Conservation (phyloP, 2,888 invertebrate species). For the Lingula anatina region DNA sequence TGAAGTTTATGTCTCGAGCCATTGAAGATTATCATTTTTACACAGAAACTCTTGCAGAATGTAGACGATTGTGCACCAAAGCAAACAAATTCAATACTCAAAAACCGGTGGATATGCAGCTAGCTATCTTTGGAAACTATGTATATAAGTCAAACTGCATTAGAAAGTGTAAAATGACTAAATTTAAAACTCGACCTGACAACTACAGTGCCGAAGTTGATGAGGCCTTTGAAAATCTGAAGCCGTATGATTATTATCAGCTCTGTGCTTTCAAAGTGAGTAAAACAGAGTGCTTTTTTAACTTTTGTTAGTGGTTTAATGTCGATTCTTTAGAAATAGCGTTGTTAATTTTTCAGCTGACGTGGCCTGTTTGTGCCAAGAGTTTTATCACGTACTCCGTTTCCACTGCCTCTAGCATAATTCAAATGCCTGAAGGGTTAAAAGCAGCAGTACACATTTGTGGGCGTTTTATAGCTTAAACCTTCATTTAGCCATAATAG, state of each 20-base stretch:
- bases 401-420: too few species aligned
- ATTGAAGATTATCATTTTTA: constrained; percentile 57
- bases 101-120: too few species aligned
- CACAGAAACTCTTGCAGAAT: constrained; percentile 60
- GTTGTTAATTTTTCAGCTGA: too few species aligned
- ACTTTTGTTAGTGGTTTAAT: too few species aligned
- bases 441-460: too few species aligned
- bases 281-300: background rate
- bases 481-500: too few species aligned
- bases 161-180: constrained; percentile 60
- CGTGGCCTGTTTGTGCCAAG: too few species aligned
- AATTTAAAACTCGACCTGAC: constrained; percentile 44
- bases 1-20: constrained; percentile 63
- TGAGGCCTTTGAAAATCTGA: constrained; percentile 60
- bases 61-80: constrained; percentile 63
- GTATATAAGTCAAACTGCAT: constrained; percentile 61
- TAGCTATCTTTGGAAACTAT: constrained; percentile 35
- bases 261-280: constrained; percentile 70
- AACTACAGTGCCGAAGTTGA: constrained; percentile 50
- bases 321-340: too few species aligned
- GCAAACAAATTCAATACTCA: constrained; percentile 52
- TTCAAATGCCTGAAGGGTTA: too few species aligned
- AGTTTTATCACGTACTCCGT: too few species aligned
- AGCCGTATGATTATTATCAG: constrained; percentile 75
- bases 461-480: too few species aligned